Evolutionary conservation across 2,113 vertebrate genomes (phyloP).

Genomic region (Oostethus manadensis): DNA sequence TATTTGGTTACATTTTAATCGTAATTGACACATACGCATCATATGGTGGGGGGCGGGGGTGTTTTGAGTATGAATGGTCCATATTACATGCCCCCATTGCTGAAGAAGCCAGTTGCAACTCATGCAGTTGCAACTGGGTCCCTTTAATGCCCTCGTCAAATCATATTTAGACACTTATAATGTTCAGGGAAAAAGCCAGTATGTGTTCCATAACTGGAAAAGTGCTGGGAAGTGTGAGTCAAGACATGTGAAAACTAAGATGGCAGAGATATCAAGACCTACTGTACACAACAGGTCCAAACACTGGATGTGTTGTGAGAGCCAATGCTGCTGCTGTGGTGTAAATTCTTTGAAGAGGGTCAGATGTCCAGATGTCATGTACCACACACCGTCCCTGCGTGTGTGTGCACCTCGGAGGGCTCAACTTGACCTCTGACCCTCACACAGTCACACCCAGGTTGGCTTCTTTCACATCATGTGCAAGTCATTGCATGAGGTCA

Average conservation of each 20-base stretch:
- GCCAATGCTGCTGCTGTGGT: slow-evolving; percentile 30
- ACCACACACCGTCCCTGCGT: slow-evolving; percentile 18
- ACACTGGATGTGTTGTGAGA: slow-evolving; percentile 24
- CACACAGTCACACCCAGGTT: slow-evolving; percentile 21
- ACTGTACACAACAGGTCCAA: slow-evolving; percentile 24
- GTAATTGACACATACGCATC: no score
- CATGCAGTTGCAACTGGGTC: no score
- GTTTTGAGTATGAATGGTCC: no score
- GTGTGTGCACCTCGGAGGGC: slow-evolving; percentile 1
- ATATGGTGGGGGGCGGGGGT: no score
- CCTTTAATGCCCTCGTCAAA: no score
- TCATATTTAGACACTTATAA: no score
- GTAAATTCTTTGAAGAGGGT: slow-evolving; percentile 30
- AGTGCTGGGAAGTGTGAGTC: slow-evolving; percentile 24
- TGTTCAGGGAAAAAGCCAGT: no score
- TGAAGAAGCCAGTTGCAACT: no score
- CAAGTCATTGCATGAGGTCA: slow-evolving; percentile 5
- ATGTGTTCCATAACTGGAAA: background rate
- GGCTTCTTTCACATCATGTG: background rate
- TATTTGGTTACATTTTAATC: no score
- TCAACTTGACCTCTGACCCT: slow-evolving; percentile 35
- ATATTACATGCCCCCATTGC: no score
- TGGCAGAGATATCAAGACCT: slow-evolving; percentile 24
- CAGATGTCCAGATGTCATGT: slow-evolving; percentile 38
- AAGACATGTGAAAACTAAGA: slow-evolving; percentile 19